These are phyloP conservation scores for Neodon shergylaensis DNA, from an alignment of 2,113 vertebrate genomes.

Conservation along the genomic window DNA sequence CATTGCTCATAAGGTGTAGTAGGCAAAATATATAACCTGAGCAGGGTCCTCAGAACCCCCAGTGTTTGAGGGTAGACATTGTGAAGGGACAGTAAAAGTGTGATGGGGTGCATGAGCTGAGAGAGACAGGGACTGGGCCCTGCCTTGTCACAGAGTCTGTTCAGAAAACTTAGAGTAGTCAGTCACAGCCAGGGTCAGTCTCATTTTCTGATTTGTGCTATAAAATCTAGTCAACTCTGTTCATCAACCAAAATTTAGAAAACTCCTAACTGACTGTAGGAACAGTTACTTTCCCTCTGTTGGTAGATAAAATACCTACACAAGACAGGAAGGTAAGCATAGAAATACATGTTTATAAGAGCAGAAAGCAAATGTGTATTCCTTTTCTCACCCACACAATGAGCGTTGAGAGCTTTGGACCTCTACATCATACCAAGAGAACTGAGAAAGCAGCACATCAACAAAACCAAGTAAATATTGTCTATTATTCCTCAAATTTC, in stretches of 20 bases:
- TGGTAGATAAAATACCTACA: conserved; percentile 15
- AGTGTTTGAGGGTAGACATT: background rate
- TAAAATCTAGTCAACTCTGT: background rate
- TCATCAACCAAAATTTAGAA: conserved; percentile 39
- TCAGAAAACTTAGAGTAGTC: background rate
- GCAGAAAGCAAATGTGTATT: background rate
- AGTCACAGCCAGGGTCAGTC: background rate
- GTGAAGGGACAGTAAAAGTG: background rate
- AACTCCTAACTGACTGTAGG: background rate
- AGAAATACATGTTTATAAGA: background rate
- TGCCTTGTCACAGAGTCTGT: background rate
- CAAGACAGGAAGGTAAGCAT: conserved; percentile 2
- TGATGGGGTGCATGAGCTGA: background rate
- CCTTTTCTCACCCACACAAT: background rate
- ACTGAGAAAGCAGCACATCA: background rate
- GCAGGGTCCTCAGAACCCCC: background rate
- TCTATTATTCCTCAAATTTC: background rate
- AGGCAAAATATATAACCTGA: background rate
- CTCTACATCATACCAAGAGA: background rate
- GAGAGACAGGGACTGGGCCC: background rate
- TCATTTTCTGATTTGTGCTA: background rate
- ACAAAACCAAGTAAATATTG: background rate
- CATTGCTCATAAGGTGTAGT: background rate
- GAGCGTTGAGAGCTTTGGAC: background rate
- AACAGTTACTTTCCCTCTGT: background rate